Conservation (phyloP, 2,797 vertebrate species). For the Sebastes paucispinis region DNA sequence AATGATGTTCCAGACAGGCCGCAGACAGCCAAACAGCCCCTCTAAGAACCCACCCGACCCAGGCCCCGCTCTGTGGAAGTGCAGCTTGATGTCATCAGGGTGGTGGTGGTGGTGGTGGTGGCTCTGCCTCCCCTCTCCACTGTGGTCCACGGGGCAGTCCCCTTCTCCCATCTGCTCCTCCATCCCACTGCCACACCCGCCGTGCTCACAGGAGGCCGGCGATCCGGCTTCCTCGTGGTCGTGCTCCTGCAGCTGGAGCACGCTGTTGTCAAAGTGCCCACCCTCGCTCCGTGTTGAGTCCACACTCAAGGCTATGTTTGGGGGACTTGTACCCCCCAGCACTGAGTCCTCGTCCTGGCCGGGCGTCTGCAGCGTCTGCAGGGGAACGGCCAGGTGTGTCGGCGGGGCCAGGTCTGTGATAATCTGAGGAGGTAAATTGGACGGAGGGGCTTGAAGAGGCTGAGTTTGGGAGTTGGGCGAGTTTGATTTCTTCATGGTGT, state of each 20-base stretch:
- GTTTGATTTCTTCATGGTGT: conserved; percentile 80
- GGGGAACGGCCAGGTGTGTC: conserved; percentile 71
- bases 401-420: conserved; percentile 82
- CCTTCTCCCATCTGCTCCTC: conserved; percentile 77
- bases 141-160: conserved; percentile 72
- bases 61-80: conserved; percentile 91
- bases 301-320: conserved; percentile 88
- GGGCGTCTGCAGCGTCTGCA: conserved; percentile 72
- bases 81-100: conserved; percentile 92
- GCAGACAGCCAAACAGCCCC: conserved; percentile 95
- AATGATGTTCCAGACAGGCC: conserved; percentile 98
- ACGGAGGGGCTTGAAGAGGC: conserved; percentile 63
- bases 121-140: conserved; percentile 53
- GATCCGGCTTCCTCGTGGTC: conserved; percentile 86
- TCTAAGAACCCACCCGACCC: conserved; percentile 94
- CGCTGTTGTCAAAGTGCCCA: conserved; percentile 93
- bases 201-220: conserved; percentile 80
- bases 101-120: conserved; percentile 40
- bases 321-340: conserved; percentile 81
- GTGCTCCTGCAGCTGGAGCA: conserved; percentile 93
- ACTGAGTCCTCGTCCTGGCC: conserved; percentile 82
- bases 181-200: conserved; percentile 79
- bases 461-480: conserved; percentile 69
- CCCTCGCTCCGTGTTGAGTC: conserved; percentile 89
- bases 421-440: conserved; percentile 76